Percentiles rank a stretch among this genome's conserved stretches.
Evolutionary conservation across 92 coral and sea anemone species (phyloP).

Genomic region (Metridium senile): DNA sequence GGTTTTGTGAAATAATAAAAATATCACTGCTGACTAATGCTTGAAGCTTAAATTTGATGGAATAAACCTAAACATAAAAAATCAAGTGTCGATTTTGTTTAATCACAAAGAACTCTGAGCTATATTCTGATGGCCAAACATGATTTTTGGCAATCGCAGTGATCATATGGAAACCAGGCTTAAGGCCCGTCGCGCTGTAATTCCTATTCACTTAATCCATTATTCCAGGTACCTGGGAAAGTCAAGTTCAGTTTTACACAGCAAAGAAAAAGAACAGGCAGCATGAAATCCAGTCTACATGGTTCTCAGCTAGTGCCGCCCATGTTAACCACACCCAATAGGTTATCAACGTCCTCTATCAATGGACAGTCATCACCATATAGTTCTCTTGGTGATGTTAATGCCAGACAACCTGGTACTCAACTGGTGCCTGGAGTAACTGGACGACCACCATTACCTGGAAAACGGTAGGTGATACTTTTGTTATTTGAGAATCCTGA

Average conservation of each 20-base stretch:
- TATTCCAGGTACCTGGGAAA: constrained; percentile 43
- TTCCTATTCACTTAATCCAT: not conserved
- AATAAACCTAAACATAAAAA: too few relatives aligned
- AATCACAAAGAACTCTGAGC: too few relatives aligned
- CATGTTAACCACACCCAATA: constrained; percentile 35
- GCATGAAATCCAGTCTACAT: constrained; percentile 55
- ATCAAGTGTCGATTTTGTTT: too few relatives aligned
- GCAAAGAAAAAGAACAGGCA: constrained; percentile 65
- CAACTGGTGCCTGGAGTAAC: constrained; percentile 64
- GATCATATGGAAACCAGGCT: too few relatives aligned
- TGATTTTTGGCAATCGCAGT: too few relatives aligned
- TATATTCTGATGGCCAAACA: too few relatives aligned
- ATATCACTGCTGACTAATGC: too few relatives aligned
- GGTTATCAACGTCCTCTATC: constrained; percentile 34
- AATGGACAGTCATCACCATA: constrained; percentile 43
- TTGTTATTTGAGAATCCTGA: not conserved
- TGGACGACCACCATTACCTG: constrained; percentile 82
- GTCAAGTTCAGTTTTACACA: constrained; percentile 73
- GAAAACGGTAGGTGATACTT: constrained; percentile 11
- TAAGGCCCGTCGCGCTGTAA: too few relatives aligned
- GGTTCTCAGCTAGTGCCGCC: constrained; percentile 67
- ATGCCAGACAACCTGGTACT: constrained; percentile 33
- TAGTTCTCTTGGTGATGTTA: constrained; percentile 50
- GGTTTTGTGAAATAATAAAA: too few relatives aligned
- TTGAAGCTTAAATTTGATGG: too few relatives aligned